These are phyloP conservation scores for Myotis lucifugus DNA, from an alignment of 2,113 vertebrate genomes.

Conservation along the genomic window DNA sequence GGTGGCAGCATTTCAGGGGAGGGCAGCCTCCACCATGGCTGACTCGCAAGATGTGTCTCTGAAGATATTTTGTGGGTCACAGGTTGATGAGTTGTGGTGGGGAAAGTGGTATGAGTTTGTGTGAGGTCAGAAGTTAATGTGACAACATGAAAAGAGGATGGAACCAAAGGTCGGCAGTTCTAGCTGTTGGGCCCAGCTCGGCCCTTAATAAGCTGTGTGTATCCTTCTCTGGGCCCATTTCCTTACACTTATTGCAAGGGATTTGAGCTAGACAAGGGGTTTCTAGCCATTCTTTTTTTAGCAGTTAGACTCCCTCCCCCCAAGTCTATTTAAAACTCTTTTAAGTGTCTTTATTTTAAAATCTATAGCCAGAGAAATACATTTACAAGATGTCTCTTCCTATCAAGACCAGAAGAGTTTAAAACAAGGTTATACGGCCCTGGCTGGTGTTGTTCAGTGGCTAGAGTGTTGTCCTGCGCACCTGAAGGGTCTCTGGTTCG, in stretches of 20 bases:
- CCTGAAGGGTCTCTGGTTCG: neutral
- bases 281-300: neutral
- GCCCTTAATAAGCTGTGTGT: neutral
- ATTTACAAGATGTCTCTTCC: neutral
- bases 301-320: neutral
- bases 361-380: neutral
- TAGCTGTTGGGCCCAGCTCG: neutral
- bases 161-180: neutral
- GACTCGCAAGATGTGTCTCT: neutral
- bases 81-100: neutral
- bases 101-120: neutral
- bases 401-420: neutral
- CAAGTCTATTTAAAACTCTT: slow-evolving; percentile 30
- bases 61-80: neutral
- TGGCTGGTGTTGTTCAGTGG: neutral
- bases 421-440: neutral
- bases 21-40: neutral
- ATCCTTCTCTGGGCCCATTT: neutral
- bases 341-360: slow-evolving; percentile 41
- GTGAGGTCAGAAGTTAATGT: neutral
- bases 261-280: neutral
- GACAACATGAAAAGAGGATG: neutral
- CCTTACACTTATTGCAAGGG: neutral
- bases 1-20: neutral
- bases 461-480: neutral